Base-by-base conservation (phyloP, 2,888 invertebrate genomes). In the Tenthredo notha region DNA sequence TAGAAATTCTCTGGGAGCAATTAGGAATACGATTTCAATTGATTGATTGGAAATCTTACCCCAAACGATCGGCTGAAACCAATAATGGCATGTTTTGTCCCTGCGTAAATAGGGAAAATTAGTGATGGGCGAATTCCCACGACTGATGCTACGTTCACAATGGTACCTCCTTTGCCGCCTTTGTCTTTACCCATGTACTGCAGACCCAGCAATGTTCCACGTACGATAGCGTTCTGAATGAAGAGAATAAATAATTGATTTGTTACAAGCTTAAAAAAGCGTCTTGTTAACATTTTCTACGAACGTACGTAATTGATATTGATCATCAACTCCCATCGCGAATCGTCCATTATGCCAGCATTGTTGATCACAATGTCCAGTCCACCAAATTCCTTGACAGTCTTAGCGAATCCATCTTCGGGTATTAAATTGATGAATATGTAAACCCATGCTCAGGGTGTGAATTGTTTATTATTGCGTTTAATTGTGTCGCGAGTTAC, bases 281-380 rank as follows among this genome's bases (percentile, higher is more conserved):
- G n/a, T n/a, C n/a, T n/a, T n/a, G n/a, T n/a, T n/a, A n/a, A n/a
- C 37, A 7, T 37, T 37, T 37, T 37, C 6, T 37, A n/a, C 25
- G 9, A 10, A 43, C 40, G 1, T 43, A 43, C 40, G 40, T 43
- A 43, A 86, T 93, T 92, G 47, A 91, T 86, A 40, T 91, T 90
- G 33, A 93, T 89, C 90, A 90, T 87, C 29, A 86, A 80, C 47
- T 92, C 90, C 90, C 92, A 92, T 15, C 87, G 84, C 0, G 86
- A 87, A 65, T 91, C 92, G 75, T 92, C 89, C 85, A 91, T 86
- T 4, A 92, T 90, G 21, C 91, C 92, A 3, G 92, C 92, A 67
- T 91, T 92, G 87, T 93, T 93, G 50, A 95, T 94, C 4, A 95
- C 94, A 84, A 95, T 94, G 87, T 95, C 95, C 58, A 95, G 87